A percentile compares a stretch with the other conserved stretches of the same genome.
Conservation (phyloP, 2,113 vertebrate species). For the Struthio camelus region DNA sequence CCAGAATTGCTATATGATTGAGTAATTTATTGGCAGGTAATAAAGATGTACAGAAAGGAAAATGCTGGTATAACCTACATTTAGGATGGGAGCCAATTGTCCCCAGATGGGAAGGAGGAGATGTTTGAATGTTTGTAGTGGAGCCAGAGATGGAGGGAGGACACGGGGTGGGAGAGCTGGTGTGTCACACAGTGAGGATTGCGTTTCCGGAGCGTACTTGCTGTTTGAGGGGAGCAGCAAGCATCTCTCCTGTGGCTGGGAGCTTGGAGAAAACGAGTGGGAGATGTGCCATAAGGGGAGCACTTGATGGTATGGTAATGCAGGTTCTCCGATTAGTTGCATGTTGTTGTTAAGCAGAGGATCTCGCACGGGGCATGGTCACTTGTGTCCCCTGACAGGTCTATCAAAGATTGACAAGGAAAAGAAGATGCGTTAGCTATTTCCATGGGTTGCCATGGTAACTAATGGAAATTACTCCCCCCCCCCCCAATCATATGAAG, state of each 20-base stretch:
- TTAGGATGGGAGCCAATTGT: background rate
- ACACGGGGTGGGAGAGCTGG: background rate
- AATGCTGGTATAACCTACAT: fast-evolving
- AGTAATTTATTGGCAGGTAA: background rate
- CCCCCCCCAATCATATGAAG: background rate
- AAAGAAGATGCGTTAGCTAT: background rate
- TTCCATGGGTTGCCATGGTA: slow-evolving; percentile 50
- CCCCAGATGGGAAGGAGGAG: background rate
- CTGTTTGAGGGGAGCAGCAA: background rate
- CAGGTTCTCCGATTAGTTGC: background rate
- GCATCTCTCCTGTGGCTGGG: background rate
- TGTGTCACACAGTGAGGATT: background rate
- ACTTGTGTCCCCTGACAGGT: background rate
- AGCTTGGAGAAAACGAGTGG: background rate
- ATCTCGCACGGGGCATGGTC: background rate
- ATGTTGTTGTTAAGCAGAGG: background rate
- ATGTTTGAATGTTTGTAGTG: background rate
- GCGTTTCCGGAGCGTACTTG: background rate
- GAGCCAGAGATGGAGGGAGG: background rate
- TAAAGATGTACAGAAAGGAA: background rate
- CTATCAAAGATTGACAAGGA: slow-evolving; percentile 15
- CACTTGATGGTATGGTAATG: background rate
- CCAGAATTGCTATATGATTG: background rate
- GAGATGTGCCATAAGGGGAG: background rate
- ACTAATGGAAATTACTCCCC: slow-evolving; percentile 38